Percentiles rank a stretch among this genome's conserved stretches.
These are phyloP conservation scores for Melolontha melolontha DNA, from an alignment of 2,888 invertebrate species.

Conservation along the genomic window DNA sequence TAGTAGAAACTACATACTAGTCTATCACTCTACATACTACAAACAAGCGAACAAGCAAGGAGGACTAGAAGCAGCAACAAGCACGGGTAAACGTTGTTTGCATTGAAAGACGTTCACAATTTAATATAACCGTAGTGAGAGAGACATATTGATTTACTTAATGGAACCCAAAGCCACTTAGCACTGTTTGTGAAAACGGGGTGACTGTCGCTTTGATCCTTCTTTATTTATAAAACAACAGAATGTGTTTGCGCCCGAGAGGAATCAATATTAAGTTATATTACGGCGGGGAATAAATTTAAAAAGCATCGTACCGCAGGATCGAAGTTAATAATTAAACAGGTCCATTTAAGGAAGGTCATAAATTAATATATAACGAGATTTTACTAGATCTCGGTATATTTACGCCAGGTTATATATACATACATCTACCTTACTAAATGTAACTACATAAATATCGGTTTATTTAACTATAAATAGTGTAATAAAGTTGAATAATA, in stretches of 20 bases:
- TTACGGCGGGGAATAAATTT: constrained; percentile 53
- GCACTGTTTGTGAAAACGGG: constrained; percentile 52
- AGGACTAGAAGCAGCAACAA: constrained; percentile 5
- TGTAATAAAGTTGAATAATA: constrained; percentile 4
- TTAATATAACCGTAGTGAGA: constrained; percentile 44
- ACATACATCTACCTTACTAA: constrained; percentile 1
- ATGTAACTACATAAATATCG: not conserved
- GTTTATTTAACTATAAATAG: not conserved
- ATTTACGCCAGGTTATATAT: constrained; percentile 11
- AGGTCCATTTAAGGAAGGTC: constrained; percentile 47
- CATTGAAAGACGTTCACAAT: constrained; percentile 40
- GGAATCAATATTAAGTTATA: constrained; percentile 55
- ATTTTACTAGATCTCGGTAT: constrained; percentile 33
- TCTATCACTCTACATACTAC: too few species aligned
- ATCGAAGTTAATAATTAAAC: constrained; percentile 52
- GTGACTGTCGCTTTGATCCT: constrained; percentile 55
- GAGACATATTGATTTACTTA: constrained; percentile 55
- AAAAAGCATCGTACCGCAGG: constrained; percentile 51
- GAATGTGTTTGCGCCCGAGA: constrained; percentile 50
- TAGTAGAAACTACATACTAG: too few species aligned
- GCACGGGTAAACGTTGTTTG: constrained; percentile 38
- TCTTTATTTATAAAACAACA: constrained; percentile 57
- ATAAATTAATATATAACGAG: constrained; percentile 42
- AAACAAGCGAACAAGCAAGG: constrained; percentile 4
- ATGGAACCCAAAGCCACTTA: constrained; percentile 57